These are phyloP conservation scores for Drosophila prolongata DNA, from an alignment of 2,888 invertebrate species.

Conservation along the genomic window DNA sequence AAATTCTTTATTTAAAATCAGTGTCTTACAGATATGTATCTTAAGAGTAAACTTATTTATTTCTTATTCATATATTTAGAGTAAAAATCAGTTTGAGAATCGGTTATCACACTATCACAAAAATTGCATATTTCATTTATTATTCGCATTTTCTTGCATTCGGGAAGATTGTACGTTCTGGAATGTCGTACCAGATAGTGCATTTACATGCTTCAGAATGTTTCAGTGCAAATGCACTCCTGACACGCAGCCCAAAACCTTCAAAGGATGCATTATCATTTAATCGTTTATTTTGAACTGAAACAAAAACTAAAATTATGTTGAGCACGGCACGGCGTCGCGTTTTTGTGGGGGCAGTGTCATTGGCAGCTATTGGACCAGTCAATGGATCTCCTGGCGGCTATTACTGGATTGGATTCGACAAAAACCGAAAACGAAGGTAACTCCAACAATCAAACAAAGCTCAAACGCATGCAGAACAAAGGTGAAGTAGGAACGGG, in stretches of 20 bases:
- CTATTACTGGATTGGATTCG: constrained; percentile 15
- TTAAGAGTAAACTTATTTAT: constrained; percentile 44
- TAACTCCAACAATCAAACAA: constrained; percentile 25
- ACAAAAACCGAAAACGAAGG: constrained; percentile 6
- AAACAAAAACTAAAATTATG: constrained; percentile 25
- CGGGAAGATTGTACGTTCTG: constrained; percentile 86
- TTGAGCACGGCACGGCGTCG: constrained; percentile 23
- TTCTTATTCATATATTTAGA: background rate
- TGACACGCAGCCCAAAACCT: constrained; percentile 96
- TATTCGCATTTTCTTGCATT: constrained; percentile 64
- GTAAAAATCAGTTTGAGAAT: constrained; percentile 35
- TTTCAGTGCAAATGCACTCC: constrained; percentile 97
- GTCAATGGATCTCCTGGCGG: constrained; percentile 29
- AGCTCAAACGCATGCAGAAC: constrained; percentile 41
- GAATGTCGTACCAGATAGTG: constrained; percentile 99
- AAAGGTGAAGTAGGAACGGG: constrained; percentile 7
- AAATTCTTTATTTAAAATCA: constrained; percentile 26
- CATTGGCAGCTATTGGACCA: constrained; percentile 7
- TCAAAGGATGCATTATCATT: constrained; percentile 55
- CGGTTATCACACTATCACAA: constrained; percentile 66
- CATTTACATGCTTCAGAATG: constrained; percentile 94
- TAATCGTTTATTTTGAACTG: constrained; percentile 19
- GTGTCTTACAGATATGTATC: constrained; percentile 27
- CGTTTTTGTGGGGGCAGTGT: constrained; percentile 1
- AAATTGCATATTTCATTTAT: constrained; percentile 79